Conservation (phyloP, 2,888 invertebrate species). For the Dilophus febrilis region DNA sequence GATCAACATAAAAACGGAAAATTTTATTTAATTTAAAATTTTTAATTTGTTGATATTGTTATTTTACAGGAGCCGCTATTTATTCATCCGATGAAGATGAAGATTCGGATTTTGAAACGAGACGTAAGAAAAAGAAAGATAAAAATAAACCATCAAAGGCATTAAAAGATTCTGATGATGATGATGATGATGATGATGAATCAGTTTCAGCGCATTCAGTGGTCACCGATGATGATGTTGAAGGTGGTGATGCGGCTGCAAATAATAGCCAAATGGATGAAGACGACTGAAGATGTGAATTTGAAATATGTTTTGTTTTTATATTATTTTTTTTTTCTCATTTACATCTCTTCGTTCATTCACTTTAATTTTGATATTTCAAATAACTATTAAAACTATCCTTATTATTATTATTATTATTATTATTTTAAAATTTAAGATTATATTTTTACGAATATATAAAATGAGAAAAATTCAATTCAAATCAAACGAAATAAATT, state of each 20-base stretch:
- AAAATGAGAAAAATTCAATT: too few relatives aligned
- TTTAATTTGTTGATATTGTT: conserved; percentile 1
- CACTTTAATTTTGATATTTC: too few relatives aligned
- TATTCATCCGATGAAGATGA: conserved; percentile 78
- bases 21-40: not conserved
- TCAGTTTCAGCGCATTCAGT: conserved; percentile 10
- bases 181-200: conserved; percentile 18
- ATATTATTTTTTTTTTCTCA: too few relatives aligned
- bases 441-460: too few relatives aligned
- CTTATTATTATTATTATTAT: too few relatives aligned
- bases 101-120: conserved; percentile 59
- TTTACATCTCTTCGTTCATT: too few relatives aligned
- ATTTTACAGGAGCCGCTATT: conserved; percentile 44
- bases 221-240: conserved; percentile 5
- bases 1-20: not conserved
- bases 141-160: conserved; percentile 63
- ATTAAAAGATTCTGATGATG: conserved; percentile 62
- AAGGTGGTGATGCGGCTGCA: conserved; percentile 2
- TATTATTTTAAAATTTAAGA: too few relatives aligned
- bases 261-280: not conserved
- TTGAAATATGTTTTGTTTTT: too few relatives aligned
- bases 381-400: too few relatives aligned
- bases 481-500: too few relatives aligned
- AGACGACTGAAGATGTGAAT: not conserved
- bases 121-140: conserved; percentile 51